These are phyloP conservation scores for Pteronotus mesoamericanus DNA, from an alignment of 2,797 vertebrate species.

Conservation along the genomic window DNA sequence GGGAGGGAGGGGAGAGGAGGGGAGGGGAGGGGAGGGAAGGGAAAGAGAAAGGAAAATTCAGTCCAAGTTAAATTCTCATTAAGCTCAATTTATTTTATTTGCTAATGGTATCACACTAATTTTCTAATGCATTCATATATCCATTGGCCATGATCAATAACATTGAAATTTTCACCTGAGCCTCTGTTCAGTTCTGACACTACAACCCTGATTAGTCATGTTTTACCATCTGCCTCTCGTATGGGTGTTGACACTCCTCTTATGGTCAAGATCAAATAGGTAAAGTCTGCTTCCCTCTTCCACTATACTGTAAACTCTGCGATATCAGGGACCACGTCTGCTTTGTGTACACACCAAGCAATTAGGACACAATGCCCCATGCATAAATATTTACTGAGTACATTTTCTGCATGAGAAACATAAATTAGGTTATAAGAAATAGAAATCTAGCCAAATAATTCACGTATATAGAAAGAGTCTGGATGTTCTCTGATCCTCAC, in stretches of 20 bases:
- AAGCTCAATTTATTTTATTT: conserved; percentile 16
- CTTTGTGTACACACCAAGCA: not conserved
- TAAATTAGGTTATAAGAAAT: not conserved
- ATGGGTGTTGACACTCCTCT: not conserved
- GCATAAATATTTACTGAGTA: not conserved
- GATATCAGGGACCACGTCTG: not conserved
- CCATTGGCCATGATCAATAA: not conserved
- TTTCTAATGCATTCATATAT: not conserved
- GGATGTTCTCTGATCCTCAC: not conserved
- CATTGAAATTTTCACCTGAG: not conserved
- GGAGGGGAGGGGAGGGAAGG: too few species aligned
- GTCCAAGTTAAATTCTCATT: not conserved
- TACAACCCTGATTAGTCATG: not conserved
- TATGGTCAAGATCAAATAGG: not conserved
- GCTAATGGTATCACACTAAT: not conserved
- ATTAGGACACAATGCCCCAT: not conserved
- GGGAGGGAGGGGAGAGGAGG: not conserved
- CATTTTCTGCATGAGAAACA: not conserved
- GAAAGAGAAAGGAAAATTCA: not conserved
- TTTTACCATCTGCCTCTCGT: not conserved
- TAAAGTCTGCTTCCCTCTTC: not conserved
- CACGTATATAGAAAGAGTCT: not conserved
- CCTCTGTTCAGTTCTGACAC: not conserved
- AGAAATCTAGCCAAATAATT: not conserved
- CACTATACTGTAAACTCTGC: not conserved